Conservation (phyloP, 2,113 vertebrate genomes). For the Sebastes fasciatus region DNA sequence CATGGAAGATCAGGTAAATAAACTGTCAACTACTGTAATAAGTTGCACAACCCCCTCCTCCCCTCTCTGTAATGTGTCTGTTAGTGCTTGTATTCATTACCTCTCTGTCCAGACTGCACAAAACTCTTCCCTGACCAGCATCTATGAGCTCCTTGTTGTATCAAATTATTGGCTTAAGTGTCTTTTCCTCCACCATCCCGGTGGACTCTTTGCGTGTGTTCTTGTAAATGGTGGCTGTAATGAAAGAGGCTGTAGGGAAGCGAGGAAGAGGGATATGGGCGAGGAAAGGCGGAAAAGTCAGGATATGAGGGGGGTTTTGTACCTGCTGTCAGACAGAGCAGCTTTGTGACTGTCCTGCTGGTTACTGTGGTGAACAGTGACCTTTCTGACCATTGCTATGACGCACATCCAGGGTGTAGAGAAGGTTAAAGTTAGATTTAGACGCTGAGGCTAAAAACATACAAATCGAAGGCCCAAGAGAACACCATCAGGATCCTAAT, state of each 20-base stretch:
- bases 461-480: not conserved
- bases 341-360: conserved; percentile 70
- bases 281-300: conserved; percentile 45
- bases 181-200: conserved; percentile 58
- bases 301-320: conserved; percentile 45
- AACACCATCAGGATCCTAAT: conserved; percentile 1
- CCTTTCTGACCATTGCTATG: conserved; percentile 47
- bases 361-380: conserved; percentile 53
- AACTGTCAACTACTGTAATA: not conserved
- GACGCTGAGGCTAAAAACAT: conserved; percentile 16
- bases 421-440: conserved; percentile 36
- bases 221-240: conserved; percentile 39
- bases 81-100: not conserved
- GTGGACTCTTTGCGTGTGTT: conserved; percentile 29
- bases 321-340: conserved; percentile 56
- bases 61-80: not conserved
- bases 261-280: conserved; percentile 40
- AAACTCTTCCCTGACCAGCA: not conserved
- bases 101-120: conserved; percentile 15
- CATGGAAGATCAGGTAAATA: conserved; percentile 95
- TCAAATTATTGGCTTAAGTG: conserved; percentile 68
- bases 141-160: conserved; percentile 71
- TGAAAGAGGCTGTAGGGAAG: conserved; percentile 45
- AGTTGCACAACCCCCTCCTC: not conserved
- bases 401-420: conserved; percentile 40